A percentile compares a stretch with the other conserved stretches of the same genome.
Conservation (phyloP, 2,113 vertebrate genomes). For the Neolamprologus sp. region DNA sequence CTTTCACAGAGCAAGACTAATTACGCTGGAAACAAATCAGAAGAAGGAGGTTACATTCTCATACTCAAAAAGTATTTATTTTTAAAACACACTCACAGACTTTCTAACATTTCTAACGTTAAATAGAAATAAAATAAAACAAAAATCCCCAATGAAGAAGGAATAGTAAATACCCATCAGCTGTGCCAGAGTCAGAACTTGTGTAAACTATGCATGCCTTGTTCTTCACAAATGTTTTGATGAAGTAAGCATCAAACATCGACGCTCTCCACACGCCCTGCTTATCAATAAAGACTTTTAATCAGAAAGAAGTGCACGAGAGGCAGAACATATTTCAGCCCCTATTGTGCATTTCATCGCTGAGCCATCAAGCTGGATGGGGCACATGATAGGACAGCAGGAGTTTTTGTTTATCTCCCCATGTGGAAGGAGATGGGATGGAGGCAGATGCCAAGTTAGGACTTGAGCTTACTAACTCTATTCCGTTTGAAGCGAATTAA, state of each 20-base stretch:
- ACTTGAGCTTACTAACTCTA: slow-evolving; percentile 40
- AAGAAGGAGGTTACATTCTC: not conserved
- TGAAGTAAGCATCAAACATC: slow-evolving; percentile 29
- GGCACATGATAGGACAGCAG: not conserved
- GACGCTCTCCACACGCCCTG: not conserved
- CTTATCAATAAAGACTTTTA: slow-evolving; percentile 33
- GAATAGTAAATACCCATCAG: not conserved
- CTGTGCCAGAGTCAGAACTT: not conserved
- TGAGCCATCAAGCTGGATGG: not conserved
- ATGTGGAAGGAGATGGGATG: slow-evolving; percentile 24
- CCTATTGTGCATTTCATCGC: not conserved
- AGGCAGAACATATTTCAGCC: slow-evolving; percentile 7
- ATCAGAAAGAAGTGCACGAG: not conserved
- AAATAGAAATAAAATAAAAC: not conserved
- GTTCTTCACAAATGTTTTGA: slow-evolving; percentile 23
- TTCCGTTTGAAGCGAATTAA: slow-evolving; percentile 70
- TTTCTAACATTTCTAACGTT: not conserved
- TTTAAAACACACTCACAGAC: not conserved
- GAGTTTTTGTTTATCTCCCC: slow-evolving; percentile 36
- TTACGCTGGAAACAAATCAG: slow-evolving; percentile 3
- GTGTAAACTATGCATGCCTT: not conserved
- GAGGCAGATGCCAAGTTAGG: slow-evolving; percentile 38
- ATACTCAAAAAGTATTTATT: not conserved
- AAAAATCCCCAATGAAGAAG: not conserved
- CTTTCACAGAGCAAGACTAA: slow-evolving; percentile 1